Percentiles rank a stretch among this genome's conserved stretches.
These are phyloP conservation scores for Odontomyia ornata DNA, from an alignment of 2,888 invertebrate species.

Conservation along the genomic window DNA sequence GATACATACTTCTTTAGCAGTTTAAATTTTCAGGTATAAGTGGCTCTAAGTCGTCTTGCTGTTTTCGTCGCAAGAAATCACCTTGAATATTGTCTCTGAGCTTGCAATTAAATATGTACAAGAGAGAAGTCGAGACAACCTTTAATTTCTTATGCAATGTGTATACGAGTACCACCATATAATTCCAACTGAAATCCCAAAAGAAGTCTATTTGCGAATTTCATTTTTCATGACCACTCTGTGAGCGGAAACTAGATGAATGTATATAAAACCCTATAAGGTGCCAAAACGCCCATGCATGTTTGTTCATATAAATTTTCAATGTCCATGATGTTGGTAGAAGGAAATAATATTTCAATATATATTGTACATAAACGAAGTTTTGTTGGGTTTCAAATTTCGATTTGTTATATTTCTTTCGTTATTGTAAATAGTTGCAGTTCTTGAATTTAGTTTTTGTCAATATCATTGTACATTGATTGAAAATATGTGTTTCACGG, in stretches of 20 bases:
- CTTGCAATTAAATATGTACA: neutral
- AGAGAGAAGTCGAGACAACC: constrained; percentile 8
- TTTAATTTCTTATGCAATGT: constrained; percentile 28
- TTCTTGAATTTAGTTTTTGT: too few relatives aligned
- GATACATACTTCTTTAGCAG: neutral
- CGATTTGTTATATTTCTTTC: too few relatives aligned
- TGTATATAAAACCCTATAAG: constrained; percentile 30
- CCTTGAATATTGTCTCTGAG: constrained; percentile 18
- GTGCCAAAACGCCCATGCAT: constrained; percentile 31
- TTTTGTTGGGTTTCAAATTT: too few relatives aligned
- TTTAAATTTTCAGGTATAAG: neutral
- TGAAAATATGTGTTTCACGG: too few relatives aligned
- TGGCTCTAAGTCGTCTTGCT: neutral
- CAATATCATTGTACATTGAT: too few relatives aligned
- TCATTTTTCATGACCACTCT: neutral
- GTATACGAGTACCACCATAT: neutral
- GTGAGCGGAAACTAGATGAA: constrained; percentile 13
- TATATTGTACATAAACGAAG: neutral
- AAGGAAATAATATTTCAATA: neutral
- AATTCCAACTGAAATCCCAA: neutral
- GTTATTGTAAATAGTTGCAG: too few relatives aligned
- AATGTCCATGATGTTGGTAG: neutral
- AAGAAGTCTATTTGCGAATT: constrained; percentile 11
- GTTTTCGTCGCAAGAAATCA: neutral
- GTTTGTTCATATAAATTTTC: neutral